These are phyloP conservation scores for Parnassius mnemosyne DNA, from an alignment of 2,888 invertebrate genomes.

Conservation along the genomic window DNA sequence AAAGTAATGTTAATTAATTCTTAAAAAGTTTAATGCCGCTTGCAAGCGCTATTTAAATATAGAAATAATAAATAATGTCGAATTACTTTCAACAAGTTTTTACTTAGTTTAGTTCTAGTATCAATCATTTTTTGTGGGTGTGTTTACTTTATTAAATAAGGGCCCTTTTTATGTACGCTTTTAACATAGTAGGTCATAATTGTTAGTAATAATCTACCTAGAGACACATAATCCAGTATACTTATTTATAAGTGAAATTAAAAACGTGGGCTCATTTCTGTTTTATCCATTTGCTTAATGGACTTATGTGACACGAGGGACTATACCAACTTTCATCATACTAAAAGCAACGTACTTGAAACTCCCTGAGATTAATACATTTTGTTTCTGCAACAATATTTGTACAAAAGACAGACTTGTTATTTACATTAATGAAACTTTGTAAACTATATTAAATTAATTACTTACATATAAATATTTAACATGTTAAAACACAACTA, in stretches of 20 bases:
- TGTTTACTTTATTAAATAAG: slow-evolving; percentile 10
- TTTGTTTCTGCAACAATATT: slow-evolving; percentile 49
- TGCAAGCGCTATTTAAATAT: too few relatives aligned
- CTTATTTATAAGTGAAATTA: slow-evolving; percentile 73
- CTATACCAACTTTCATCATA: slow-evolving; percentile 74
- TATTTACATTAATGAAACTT: too few relatives aligned
- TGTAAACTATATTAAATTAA: too few relatives aligned
- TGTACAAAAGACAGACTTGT: background rate
- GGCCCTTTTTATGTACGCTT: slow-evolving; percentile 28
- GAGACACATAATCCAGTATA: slow-evolving; percentile 64
- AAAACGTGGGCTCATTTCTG: slow-evolving; percentile 73
- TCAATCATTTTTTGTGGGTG: too few relatives aligned
- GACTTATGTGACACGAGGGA: slow-evolving; percentile 74
- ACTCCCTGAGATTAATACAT: slow-evolving; percentile 74
- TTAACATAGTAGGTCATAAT: slow-evolving; percentile 48
- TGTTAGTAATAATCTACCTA: slow-evolving; percentile 52
- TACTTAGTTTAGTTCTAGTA: too few relatives aligned
- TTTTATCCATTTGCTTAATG: slow-evolving; percentile 76
- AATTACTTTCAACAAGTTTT: too few relatives aligned
- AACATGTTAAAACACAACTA: too few relatives aligned
- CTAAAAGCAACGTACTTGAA: slow-evolving; percentile 76
- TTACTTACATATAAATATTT: too few relatives aligned
- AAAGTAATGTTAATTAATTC: too few relatives aligned
- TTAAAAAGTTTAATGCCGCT: too few relatives aligned
- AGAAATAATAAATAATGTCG: too few relatives aligned